Base-by-base conservation (phyloP, 2,113 vertebrate genomes). In the Excalfactoria chinensis region DNA sequence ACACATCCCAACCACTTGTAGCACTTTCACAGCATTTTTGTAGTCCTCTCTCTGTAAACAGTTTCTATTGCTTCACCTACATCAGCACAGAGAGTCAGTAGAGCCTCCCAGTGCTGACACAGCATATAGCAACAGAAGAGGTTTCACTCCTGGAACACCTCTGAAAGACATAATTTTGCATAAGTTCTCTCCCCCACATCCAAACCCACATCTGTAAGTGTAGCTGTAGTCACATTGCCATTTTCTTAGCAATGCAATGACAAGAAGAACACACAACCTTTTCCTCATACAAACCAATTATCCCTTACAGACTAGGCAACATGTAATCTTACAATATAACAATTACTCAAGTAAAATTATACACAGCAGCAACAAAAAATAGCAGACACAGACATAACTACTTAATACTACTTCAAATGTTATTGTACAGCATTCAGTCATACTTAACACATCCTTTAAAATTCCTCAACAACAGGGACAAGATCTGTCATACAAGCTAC, bases 131-230 rank as follows among this genome's bases (percentile, higher is more conserved):
- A 81, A 30, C 2, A 48, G 28, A 62, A 88, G 5, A 3, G 5
- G 13, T 26, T 5, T 51, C 16, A 23, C 19, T 62, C 15, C 10
- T 2, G 10, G 13, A 83, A 49, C 23, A 63, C 16, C 13, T 77
- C 25, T 34, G 41, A 66, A 79, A 59, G 11, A 66, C 16, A 40
- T 0, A 73, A 7, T 15, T 78, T 15, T 73, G 40, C 60, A 44
- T 1, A 76, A 73, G 18, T 30, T 44, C 18, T 44, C 26, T 17
- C 35, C 30, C 6, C 9, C 14, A 3, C 7, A 25, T 10, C 34
- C 7, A 21, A 9, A 5, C 8, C 8, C 10, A 4, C 6, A 12
- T 7, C 37, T 2, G 3, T 46, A 53, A 58, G 10, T 0, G 0
- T 26, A 86, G 71, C 26, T 63, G 35, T 25, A 63, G 56, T 43